A percentile compares a stretch with the other conserved stretches of the same genome.
phyloP scores from a whole-genome alignment of 2,888 invertebrate species.

The Sinhomidia bicolor region DNA sequence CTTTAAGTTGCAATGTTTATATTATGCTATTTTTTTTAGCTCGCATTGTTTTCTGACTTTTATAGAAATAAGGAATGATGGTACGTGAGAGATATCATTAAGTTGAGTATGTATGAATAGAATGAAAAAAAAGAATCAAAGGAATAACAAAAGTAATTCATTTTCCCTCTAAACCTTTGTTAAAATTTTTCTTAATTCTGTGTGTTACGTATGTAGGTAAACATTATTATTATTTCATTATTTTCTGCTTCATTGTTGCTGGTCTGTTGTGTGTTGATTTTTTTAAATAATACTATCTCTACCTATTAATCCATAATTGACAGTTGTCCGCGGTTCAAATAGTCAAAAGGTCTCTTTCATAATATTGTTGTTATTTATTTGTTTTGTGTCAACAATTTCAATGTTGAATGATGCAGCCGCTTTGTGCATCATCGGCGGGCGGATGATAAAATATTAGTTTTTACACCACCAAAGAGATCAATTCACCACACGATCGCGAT shows the following conservation, averaged over 20 bases:
- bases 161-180: not conserved
- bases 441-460: not conserved
- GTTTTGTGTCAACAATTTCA: not conserved
- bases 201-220: too few relatives aligned
- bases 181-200: too few relatives aligned
- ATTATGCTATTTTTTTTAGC: not conserved
- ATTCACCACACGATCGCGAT: too few relatives aligned
- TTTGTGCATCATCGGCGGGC: not conserved
- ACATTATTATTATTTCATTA: too few relatives aligned
- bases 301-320: not conserved
- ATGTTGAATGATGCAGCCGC: not conserved
- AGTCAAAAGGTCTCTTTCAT: not conserved
- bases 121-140: not conserved
- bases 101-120: not conserved
- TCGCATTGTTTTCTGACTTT: not conserved
- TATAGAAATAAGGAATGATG: too few relatives aligned
- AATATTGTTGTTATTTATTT: not conserved
- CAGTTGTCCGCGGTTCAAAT: not conserved
- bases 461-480: conserved; percentile 3
- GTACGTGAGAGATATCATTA: not conserved
- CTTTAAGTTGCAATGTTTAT: not conserved
- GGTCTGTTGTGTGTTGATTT: not conserved
- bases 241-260: conserved; percentile 15
- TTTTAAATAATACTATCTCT: not conserved
- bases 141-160: not conserved